A percentile compares a stretch with the other conserved stretches of the same genome.
phyloP scores from a whole-genome alignment of 1,140 invertebrate genomes.

The Phocides pigmalion region DNA sequence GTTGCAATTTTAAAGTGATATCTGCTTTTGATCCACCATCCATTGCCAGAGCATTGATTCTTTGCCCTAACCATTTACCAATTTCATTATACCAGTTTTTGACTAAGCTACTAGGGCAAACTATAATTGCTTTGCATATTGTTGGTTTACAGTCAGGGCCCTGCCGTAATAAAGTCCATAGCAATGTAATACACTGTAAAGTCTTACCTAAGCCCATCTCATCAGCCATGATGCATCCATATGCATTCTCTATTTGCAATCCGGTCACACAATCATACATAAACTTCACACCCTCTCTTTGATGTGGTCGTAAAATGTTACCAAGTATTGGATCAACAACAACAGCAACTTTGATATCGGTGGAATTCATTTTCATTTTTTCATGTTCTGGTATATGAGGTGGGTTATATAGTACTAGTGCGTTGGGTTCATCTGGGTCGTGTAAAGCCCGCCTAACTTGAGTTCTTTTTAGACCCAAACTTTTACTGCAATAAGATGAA shows the following conservation, averaged over 20 bases:
- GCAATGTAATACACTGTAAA: conserved; percentile 97
- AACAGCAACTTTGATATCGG: conserved; percentile 92
- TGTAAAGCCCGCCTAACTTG: conserved; percentile 89
- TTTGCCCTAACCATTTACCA: conserved; percentile 95
- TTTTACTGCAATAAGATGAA: conserved; percentile 87
- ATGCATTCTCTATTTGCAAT: conserved; percentile 92
- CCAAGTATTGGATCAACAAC: conserved; percentile 97
- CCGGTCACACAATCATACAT: conserved; percentile 99
- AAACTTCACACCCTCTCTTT: conserved; percentile 99
- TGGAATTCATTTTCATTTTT: conserved; percentile 88
- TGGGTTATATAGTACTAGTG: conserved; percentile 95
- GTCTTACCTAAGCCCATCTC: conserved; percentile 99
- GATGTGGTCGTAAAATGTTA: conserved; percentile 97
- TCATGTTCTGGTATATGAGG: conserved; percentile 92
- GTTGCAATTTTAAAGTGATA: conserved; percentile 92
- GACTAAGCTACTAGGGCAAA: conserved; percentile 98
- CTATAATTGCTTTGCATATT: conserved; percentile 97
- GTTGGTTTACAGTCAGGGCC: conserved; percentile 93
- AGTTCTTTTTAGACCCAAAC: conserved; percentile 82
- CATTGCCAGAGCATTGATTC: conserved; percentile 94
- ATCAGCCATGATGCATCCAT: conserved; percentile 99
- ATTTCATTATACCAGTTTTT: conserved; percentile 99
- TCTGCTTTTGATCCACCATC: conserved; percentile 96
- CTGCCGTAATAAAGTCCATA: conserved; percentile 97
- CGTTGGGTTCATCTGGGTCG: conserved; percentile 97